These are phyloP conservation scores for Cassiopea xamachana DNA, from an alignment of 30 jellyfish, hydroid and myxozoan species.

Conservation along the genomic window DNA sequence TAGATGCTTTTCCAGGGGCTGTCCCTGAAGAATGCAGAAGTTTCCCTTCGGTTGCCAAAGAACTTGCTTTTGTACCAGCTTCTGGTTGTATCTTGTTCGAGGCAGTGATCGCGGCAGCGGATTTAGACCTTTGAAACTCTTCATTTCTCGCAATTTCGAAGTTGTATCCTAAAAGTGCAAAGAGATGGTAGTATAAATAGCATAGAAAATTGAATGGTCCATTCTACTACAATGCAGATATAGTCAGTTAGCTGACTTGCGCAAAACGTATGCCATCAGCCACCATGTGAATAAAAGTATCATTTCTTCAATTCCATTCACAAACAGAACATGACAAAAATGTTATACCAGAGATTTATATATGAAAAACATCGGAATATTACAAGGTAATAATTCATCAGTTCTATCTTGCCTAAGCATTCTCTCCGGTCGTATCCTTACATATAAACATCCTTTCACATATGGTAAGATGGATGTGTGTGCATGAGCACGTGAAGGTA, in stretches of 20 bases:
- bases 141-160: constrained; percentile 32
- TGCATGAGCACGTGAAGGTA: background rate
- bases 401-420: too few relatives aligned
- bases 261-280: too few relatives aligned
- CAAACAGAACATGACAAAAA: too few relatives aligned
- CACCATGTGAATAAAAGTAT: too few relatives aligned
- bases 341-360: too few relatives aligned
- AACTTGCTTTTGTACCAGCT: background rate
- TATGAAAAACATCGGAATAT: too few relatives aligned
- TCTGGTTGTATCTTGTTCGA: background rate
- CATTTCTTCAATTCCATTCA: too few relatives aligned
- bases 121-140: constrained; percentile 13
- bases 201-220: background rate
- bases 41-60: background rate
- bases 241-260: too few relatives aligned
- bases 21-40: background rate
- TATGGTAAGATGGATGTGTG: too few relatives aligned
- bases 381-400: too few relatives aligned
- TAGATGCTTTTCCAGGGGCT: background rate
- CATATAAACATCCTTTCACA: too few relatives aligned
- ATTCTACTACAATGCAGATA: background rate
- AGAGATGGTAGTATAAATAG: background rate
- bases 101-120: background rate
- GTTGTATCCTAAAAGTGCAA: constrained; percentile 21
- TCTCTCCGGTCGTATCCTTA: too few relatives aligned